Percentiles rank a stretch among this genome's conserved stretches.
phyloP scores from a whole-genome alignment of 1,140 invertebrate species.

The Zaprionus nigranus region DNA sequence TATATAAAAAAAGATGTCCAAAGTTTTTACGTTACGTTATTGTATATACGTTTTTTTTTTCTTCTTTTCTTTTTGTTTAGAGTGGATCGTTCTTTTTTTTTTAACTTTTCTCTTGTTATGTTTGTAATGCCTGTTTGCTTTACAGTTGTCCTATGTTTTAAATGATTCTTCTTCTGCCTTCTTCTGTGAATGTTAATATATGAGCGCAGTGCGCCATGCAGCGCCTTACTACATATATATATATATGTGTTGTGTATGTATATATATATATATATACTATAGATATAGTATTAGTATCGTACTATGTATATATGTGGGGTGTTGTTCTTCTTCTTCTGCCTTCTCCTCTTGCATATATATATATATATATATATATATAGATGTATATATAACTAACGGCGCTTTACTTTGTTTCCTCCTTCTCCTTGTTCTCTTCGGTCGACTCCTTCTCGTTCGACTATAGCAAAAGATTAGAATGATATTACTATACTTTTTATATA shows the following conservation, averaged over 20 bases:
- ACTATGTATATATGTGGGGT: constrained; percentile 78
- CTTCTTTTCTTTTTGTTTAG: constrained; percentile 39
- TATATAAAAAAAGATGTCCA: constrained; percentile 83
- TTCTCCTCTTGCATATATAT: constrained; percentile 26
- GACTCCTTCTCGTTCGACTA: constrained; percentile 88
- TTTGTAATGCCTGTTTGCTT: constrained; percentile 39
- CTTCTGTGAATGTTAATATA: constrained; percentile 73
- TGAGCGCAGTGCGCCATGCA: constrained; percentile 75
- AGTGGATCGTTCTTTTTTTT: constrained; percentile 70
- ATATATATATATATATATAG: constrained; percentile 57
- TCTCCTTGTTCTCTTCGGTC: constrained; percentile 90
- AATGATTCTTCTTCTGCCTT: constrained; percentile 55
- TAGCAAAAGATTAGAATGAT: constrained; percentile 32
- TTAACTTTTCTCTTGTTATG: constrained; percentile 47
- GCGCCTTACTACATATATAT: constrained; percentile 74
- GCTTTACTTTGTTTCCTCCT: constrained; percentile 86
- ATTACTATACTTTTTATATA: not conserved
- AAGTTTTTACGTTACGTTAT: constrained; percentile 82
- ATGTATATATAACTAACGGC: constrained; percentile 69
- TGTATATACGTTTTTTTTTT: constrained; percentile 72
- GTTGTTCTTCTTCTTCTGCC: constrained; percentile 42
- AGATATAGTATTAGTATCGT: constrained; percentile 68
- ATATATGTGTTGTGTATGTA: constrained; percentile 65
- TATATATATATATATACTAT: constrained; percentile 51
- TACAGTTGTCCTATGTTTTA: constrained; percentile 60